Evolutionary conservation across 2,797 vertebrate genomes (phyloP), one percentile per base, ranked within the genome.

Genomic region (Gymnothorax javanicus): DNA sequence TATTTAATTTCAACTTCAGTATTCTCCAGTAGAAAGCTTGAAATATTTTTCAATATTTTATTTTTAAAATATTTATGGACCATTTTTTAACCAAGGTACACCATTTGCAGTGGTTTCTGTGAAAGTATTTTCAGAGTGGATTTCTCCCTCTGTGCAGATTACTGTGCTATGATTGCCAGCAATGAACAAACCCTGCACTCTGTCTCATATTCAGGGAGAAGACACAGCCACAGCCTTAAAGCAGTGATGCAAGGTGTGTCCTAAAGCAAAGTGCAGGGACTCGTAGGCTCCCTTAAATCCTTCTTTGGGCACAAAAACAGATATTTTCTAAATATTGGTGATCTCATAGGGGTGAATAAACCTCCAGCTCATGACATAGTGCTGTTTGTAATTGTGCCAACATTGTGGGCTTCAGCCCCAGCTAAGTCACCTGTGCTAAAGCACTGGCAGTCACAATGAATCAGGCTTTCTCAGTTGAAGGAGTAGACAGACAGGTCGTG

Each of bases 291-390:
- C 59, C 3, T 0, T 82, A 15, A 25, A 13, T 82, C 73, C 20
- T 58, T 67, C 52, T 57, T 75, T 8, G 60, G 33, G 83, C 56
- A 84, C 84, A 67, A 20, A 83, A 87, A 79, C 54, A 57, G 86
- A 87, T 83, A 89, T 90, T 85, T 43, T 87, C 77, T 77, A 84
- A 60, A 81, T 56, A 59, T 73, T 85, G 84, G 83, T 90, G 83
- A 89, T 90, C 84, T 86, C 82, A 88, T 81, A 87, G 89, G 85
- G 88, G 69, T 90, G 89, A 91, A 92, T 90, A 90, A 86, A 88
- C 88, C 87, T 87, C 87, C 88, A 84, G 84, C 87, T 73, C 86
- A 89, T 87, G 88, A 75, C 64, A 62, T 43, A 84, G 87, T 25
- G 62, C 87, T 88, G 90, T 90, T 89, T 87, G 59, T 86, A 88